Conservation (phyloP, 2,888 invertebrate species). For the Zelleria hepariella region DNA sequence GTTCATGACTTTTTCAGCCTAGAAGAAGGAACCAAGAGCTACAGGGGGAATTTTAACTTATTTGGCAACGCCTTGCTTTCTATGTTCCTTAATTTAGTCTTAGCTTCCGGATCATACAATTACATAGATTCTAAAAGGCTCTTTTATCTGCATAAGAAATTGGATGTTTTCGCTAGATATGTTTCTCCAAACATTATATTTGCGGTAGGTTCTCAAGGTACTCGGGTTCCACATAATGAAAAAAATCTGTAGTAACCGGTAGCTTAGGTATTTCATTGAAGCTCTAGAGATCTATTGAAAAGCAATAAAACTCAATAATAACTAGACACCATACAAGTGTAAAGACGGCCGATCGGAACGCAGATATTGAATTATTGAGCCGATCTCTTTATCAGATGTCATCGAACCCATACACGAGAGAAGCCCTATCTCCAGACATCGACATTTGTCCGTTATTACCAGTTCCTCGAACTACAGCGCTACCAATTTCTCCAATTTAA, state of each 20-base stretch:
- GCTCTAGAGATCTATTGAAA: not conserved
- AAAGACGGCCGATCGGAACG: not conserved
- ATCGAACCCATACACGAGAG: conserved; percentile 5
- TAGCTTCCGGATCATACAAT: too few relatives aligned
- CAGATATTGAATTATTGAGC: not conserved
- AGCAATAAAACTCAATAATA: not conserved
- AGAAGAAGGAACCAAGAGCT: not conserved
- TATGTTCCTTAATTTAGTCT: too few relatives aligned
- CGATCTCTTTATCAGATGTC: conserved; percentile 1
- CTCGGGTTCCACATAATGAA: too few relatives aligned
- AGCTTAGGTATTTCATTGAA: too few relatives aligned
- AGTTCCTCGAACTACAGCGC: conserved; percentile 45
- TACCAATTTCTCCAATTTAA: conserved; percentile 69
- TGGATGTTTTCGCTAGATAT: too few relatives aligned
- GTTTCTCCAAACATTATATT: too few relatives aligned
- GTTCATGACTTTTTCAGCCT: not conserved
- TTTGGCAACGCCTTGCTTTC: too few relatives aligned
- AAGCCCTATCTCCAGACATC: conserved; percentile 8
- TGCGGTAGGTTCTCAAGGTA: too few relatives aligned
- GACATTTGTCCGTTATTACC: conserved; percentile 39
- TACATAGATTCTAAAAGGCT: too few relatives aligned
- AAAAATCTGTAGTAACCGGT: too few relatives aligned
- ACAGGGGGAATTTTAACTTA: too few relatives aligned
- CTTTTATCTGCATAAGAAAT: too few relatives aligned
- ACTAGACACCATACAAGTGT: not conserved